phyloP scores from a whole-genome alignment of 2,113 vertebrate species.

The Pholis gunnellus region DNA sequence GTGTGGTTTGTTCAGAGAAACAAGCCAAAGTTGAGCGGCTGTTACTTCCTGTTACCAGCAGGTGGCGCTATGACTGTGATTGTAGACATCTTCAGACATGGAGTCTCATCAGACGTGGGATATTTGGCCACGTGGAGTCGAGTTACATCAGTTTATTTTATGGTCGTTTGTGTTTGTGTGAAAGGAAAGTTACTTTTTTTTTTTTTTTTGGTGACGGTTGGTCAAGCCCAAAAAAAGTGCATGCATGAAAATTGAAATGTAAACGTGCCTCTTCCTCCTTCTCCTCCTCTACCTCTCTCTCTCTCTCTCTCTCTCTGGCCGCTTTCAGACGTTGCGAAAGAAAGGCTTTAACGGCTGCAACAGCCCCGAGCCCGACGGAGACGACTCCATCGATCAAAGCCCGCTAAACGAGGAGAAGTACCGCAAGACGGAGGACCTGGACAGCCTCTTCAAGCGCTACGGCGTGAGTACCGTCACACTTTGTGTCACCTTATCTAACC shows the following conservation, averaged over 20 bases:
- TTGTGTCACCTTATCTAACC: slow-evolving; percentile 77
- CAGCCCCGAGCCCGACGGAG: slow-evolving; percentile 97
- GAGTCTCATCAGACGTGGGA: too few relatives aligned
- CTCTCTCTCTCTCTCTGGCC: slow-evolving; percentile 80
- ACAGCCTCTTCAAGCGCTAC: slow-evolving; percentile 97
- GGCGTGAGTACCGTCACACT: slow-evolving; percentile 91
- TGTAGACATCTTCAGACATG: too few relatives aligned
- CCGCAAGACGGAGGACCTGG: slow-evolving; percentile 96
- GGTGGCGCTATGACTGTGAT: too few relatives aligned
- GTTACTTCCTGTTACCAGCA: background rate
- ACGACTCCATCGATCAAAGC: slow-evolving; percentile 98
- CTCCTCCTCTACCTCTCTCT: slow-evolving; percentile 77
- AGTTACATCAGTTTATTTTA: background rate
- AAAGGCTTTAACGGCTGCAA: slow-evolving; percentile 99
- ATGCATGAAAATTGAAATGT: slow-evolving; percentile 60
- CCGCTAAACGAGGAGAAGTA: slow-evolving; percentile 96
- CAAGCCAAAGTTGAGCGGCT: too few relatives aligned
- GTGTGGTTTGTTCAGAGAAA: too few relatives aligned
- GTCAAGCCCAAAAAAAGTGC: slow-evolving; percentile 6
- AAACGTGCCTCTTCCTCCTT: slow-evolving; percentile 59
- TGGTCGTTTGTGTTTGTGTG: background rate
- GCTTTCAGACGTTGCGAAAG: slow-evolving; percentile 95
- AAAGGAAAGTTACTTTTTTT: background rate
- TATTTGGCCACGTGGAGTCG: too few relatives aligned
- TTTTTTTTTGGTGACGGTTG: background rate